Evolutionary conservation across 2,113 vertebrate species (phyloP), one percentile per base, ranked within the genome.

Genomic region (Morone saxatilis): DNA sequence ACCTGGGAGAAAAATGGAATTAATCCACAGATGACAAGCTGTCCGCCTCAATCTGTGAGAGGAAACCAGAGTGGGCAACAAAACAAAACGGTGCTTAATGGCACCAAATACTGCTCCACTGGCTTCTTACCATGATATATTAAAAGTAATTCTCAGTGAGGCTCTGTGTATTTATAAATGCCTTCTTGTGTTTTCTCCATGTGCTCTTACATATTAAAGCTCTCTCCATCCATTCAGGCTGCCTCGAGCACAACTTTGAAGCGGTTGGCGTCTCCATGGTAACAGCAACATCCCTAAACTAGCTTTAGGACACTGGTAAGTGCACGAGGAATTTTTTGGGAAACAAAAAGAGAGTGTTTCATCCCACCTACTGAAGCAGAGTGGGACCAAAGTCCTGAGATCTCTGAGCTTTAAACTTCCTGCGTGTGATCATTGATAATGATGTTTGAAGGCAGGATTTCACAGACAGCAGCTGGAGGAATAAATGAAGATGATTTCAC

Each of bases 1-100:
- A 48, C 82, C n/a, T 63, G 0, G 25, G 82, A 79, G 73, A 56
- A 31, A 71, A 68, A 41, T 31, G 16, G 73, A 72, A 62, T 68
- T 36, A 72, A 81, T 81, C 78, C 73, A 56, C 78, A 54, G 48
- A 77, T 6, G 53, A 0, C 61, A 77, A 71, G 40, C 78, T 86
- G 83, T 66, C 53, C n/a, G 20, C 25, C 11, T 25, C 54, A 70
- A 68, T 77, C 84, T 86, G 84, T 81, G 54, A 56, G 36, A 54
- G 11, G 76, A 66, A 59, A 31, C 38, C 53, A 12, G 57, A 11
- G 57, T 31, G 48, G 80, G 16, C 4, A 22, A 19, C 43, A 47
- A 62, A 51, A 43, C 47, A 43, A 60, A 31, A 31, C 61, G 31
- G 22, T 60, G 54, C 40, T 60, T 40, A 4, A 59, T 20, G 38